Evolutionary conservation across 2,113 vertebrate species (phyloP).

Genomic region (Eidolon helvum): DNA sequence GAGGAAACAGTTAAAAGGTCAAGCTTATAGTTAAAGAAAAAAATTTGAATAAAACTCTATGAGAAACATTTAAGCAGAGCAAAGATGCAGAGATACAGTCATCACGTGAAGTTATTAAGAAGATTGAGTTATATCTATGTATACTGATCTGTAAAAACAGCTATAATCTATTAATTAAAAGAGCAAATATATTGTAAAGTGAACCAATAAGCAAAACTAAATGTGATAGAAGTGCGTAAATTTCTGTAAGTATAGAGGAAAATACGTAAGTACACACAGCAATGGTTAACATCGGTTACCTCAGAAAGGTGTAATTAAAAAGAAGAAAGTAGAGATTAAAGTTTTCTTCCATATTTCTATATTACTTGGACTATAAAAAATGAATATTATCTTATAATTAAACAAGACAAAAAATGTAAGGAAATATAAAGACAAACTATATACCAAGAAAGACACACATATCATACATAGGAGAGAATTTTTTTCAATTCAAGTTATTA

Average conservation of each 20-base stretch:
- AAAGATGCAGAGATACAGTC: background rate
- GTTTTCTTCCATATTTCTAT: background rate
- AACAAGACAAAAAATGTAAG: background rate
- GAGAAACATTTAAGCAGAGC: background rate
- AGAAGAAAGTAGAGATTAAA: conserved; percentile 5
- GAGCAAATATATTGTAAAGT: background rate
- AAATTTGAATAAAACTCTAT: conserved; percentile 12
- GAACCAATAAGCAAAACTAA: background rate
- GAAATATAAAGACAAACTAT: background rate
- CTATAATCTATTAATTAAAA: background rate
- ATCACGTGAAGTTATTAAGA: background rate
- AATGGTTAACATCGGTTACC: background rate
- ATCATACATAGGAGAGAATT: background rate
- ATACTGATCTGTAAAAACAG: background rate
- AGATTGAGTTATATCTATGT: background rate
- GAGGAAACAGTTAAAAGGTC: background rate
- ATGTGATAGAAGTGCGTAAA: background rate
- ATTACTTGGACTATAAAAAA: background rate
- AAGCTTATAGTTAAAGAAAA: background rate
- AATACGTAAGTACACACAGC: background rate
- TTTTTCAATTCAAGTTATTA: background rate
- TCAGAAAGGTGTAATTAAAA: background rate
- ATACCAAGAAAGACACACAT: background rate
- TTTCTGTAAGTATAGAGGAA: background rate
- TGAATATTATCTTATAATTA: background rate